A percentile compares a stretch with the other conserved stretches of the same genome.
These are phyloP conservation scores for Brachycybe producta DNA, from an alignment of 2,888 invertebrate genomes.

Conservation along the genomic window DNA sequence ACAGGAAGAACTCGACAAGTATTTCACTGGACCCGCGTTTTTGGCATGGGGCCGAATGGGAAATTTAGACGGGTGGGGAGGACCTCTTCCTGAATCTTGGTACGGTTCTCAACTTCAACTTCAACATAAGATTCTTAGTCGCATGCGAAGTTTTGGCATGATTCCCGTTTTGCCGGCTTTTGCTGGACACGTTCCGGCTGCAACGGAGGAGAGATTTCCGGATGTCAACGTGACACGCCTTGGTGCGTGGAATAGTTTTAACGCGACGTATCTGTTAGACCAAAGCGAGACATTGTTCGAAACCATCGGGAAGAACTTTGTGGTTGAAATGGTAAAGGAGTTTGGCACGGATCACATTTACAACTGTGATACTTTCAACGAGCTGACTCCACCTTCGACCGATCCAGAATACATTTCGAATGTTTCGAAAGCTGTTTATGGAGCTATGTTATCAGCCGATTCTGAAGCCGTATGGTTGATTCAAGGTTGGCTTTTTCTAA, in stretches of 20 bases:
- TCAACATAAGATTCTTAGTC: slow-evolving; percentile 56
- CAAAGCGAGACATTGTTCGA: slow-evolving; percentile 65
- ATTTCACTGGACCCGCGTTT: slow-evolving; percentile 86
- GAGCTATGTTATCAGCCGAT: slow-evolving; percentile 55
- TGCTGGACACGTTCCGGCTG: slow-evolving; percentile 72
- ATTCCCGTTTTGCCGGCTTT: slow-evolving; percentile 57
- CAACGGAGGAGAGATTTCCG: slow-evolving; percentile 51
- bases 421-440: slow-evolving; percentile 55
- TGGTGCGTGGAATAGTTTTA: slow-evolving; percentile 61
- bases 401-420: slow-evolving; percentile 47
- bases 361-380: slow-evolving; percentile 86
- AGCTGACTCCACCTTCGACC: slow-evolving; percentile 55
- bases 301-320: slow-evolving; percentile 54
- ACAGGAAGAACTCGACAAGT: slow-evolving; percentile 56
- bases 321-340: slow-evolving; percentile 50
- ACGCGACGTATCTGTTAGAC: slow-evolving; percentile 59
- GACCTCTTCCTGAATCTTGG: slow-evolving; percentile 61
- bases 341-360: slow-evolving; percentile 73
- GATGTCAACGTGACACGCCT: slow-evolving; percentile 51
- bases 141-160: slow-evolving; percentile 73
- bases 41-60: slow-evolving; percentile 94
- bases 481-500: slow-evolving; percentile 33
- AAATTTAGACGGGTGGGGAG: slow-evolving; percentile 80
- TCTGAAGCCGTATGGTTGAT: slow-evolving; percentile 61
- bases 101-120: slow-evolving; percentile 51